phyloP scores from a whole-genome alignment of 2,797 vertebrate species.

The Myotis pilosus region DNA sequence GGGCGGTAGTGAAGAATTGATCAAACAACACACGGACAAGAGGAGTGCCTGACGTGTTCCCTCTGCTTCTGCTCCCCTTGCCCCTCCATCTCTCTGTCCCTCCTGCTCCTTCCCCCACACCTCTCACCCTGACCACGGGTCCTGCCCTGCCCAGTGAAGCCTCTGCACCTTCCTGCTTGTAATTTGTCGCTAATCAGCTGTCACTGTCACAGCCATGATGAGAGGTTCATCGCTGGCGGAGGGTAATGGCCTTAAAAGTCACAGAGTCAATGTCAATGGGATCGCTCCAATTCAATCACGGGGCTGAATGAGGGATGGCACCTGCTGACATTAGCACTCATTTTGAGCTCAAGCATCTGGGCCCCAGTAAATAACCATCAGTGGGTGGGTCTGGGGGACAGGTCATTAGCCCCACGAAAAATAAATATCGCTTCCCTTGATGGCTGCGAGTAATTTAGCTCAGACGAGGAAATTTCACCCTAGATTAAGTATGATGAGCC shows the following conservation, averaged over 20 bases:
- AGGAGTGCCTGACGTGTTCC: neutral
- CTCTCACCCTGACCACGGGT: conserved; percentile 55
- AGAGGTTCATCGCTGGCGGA: conserved; percentile 95
- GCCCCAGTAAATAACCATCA: conserved; percentile 99
- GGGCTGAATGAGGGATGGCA: conserved; percentile 94
- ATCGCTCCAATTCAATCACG: conserved; percentile 98
- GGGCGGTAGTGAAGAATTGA: neutral
- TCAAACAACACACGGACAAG: neutral
- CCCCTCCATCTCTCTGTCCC: neutral
- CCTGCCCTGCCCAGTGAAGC: conserved; percentile 77
- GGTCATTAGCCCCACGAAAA: conserved; percentile 99
- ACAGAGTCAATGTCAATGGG: conserved; percentile 99
- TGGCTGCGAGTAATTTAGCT: conserved; percentile 99
- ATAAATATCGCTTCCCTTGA: conserved; percentile 99
- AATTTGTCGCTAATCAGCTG: conserved; percentile 99
- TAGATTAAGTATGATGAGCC: conserved; percentile 99
- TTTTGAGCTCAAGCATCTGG: conserved; percentile 99
- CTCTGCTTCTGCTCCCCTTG: neutral
- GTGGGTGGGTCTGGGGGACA: conserved; percentile 99
- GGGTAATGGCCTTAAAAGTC: conserved; percentile 99
- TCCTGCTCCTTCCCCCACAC: conserved; percentile 39
- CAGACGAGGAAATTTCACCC: conserved; percentile 99
- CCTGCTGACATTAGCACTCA: conserved; percentile 99
- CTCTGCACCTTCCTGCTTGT: conserved; percentile 89
- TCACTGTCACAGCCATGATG: conserved; percentile 93